Evolutionary conservation across 2,113 vertebrate species (phyloP), one percentile per base, ranked within the genome.

Genomic region (Paedocypris sp.): DNA sequence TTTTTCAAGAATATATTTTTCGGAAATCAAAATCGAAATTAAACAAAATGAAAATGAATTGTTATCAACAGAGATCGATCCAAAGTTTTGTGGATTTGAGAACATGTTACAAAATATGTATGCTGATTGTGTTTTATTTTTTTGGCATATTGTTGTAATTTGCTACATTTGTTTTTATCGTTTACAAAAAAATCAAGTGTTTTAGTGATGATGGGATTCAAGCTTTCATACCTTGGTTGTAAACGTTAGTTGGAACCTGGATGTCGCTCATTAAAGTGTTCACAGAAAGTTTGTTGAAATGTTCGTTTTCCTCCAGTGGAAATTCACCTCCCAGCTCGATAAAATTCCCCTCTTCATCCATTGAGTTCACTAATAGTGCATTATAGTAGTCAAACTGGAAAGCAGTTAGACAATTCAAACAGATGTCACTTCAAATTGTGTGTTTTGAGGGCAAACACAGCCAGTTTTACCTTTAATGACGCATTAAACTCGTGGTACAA

Each of bases 371-470:
- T 54, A 90, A 52, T 70, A 90, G 79, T 0, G 95, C 88, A 75
- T 98, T 98, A 77, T 90, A 98, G 72, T 98, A 98, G 71, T 98
- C 86, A 71, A 92, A 95, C 95, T 98, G 23, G 12, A n/a, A n/a
- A n/a, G n/a, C n/a, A 36, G 10, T 3, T n/a, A 36, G n/a, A 36
- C 33, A 3, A 8, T 3, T 3, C 5, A 4, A 9, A 42, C 20
- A 12, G 20, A 13, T n/a, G 18, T 43, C 18, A 3, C 13, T 19
- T 16, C 41, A 49, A 1, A 3, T n/a, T n/a, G n/a, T 36, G 33
- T 36, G 3, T 36, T 26, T 45, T 13, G n/a, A n/a, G n/a, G n/a
- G n/a, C n/a, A n/a, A n/a, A n/a, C n/a, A n/a, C n/a, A n/a, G n/a
- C n/a, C n/a, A n/a, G n/a, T 23, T 83, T 87, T 77, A 97, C 94